Conservation (phyloP, 1,140 invertebrate species). For the Eurosta solidaginis region DNA sequence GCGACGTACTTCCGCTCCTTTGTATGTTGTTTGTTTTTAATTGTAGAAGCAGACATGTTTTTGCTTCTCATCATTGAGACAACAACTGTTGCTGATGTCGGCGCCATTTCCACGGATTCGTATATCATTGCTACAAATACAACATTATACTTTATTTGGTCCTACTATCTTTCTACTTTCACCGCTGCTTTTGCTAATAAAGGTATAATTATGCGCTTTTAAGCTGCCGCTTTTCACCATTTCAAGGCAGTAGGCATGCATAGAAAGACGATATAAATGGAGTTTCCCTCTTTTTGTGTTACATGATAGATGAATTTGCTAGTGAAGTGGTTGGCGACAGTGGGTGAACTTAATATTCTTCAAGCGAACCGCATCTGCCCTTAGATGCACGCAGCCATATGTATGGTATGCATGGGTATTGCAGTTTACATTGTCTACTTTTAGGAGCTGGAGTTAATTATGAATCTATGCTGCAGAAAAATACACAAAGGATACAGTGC, state of each 20-base stretch:
- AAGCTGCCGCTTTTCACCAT: neutral
- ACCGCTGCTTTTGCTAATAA: neutral
- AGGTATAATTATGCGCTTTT: neutral
- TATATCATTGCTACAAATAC: neutral
- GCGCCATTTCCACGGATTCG: neutral
- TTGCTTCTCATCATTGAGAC: neutral
- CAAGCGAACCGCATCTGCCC: neutral
- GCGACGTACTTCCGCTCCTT: neutral
- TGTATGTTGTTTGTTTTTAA: neutral
- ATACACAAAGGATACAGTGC: neutral
- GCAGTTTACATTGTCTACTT: conserved; percentile 10
- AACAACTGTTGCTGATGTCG: neutral
- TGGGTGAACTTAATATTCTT: neutral
- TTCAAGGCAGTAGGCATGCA: neutral
- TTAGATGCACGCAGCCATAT: neutral
- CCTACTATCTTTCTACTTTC: too few species aligned
- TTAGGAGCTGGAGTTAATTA: conserved; percentile 24
- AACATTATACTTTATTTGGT: neutral
- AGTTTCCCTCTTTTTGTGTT: neutral
- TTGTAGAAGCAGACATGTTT: neutral
- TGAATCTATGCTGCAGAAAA: neutral
- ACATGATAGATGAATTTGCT: neutral
- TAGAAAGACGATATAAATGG: neutral
- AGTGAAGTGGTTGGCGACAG: too few species aligned
- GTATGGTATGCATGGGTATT: neutral